Percentiles rank a stretch among this genome's conserved stretches.
These are phyloP conservation scores for Coregonus sp. DNA, from an alignment of 2,797 vertebrate genomes.

Conservation along the genomic window DNA sequence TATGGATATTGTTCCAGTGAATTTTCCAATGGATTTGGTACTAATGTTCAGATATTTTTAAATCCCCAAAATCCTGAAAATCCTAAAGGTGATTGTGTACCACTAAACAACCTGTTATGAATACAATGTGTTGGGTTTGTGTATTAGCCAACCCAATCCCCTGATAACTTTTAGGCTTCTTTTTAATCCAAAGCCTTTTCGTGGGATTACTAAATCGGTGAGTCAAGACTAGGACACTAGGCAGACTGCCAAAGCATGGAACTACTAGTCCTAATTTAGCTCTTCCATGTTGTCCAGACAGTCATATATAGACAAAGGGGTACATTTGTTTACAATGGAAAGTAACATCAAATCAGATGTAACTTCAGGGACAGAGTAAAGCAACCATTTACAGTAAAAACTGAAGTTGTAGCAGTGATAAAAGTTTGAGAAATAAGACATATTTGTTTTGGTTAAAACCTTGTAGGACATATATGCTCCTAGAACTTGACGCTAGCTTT, in stretches of 20 bases:
- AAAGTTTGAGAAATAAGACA: background rate
- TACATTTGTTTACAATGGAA: background rate
- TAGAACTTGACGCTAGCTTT: background rate
- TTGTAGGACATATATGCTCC: no score
- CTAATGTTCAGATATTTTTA: background rate
- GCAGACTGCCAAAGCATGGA: conserved; percentile 23
- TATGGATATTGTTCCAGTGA: background rate
- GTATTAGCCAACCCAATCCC: conserved; percentile 32
- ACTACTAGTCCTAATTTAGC: conserved; percentile 26
- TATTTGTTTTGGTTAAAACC: background rate
- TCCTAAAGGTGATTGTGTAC: conserved; percentile 10
- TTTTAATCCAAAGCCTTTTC: conserved; percentile 76
- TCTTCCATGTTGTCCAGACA: background rate
- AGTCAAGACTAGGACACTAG: conserved; percentile 49
- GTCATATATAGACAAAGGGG: background rate
- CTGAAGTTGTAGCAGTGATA: background rate
- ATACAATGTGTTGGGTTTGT: conserved; percentile 28
- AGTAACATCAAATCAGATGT: background rate
- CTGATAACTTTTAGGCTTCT: conserved; percentile 57
- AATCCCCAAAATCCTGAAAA: background rate
- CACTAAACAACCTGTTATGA: background rate
- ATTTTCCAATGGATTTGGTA: background rate
- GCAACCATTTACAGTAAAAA: background rate
- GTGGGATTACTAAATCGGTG: conserved; percentile 80
- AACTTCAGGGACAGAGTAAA: background rate